Base-by-base conservation (phyloP, 2,888 invertebrate genomes). In the Notocelia uddmanniana region DNA sequence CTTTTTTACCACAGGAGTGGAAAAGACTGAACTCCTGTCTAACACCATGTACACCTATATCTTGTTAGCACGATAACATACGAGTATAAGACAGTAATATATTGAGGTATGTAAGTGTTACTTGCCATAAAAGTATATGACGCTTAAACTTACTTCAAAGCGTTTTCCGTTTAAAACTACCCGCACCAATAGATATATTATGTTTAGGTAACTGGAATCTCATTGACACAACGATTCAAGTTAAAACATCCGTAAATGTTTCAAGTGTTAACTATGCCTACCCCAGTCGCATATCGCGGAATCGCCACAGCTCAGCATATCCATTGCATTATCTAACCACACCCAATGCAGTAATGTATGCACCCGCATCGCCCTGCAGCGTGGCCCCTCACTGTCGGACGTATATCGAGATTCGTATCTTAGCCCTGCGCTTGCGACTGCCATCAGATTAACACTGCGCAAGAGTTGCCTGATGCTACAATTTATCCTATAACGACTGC, bases 331-430 rank as follows among this genome's bases (percentile, higher is more conserved):
- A 52, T 69, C 31, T 62, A 37, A 70, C 70, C 64, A 58, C 70
- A 69, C 59, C 52, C 52, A 37, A 50, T 50, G 45, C 19, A 48
- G 34, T 58, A 58, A 58, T 50, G 48, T 52, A 68, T 68, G 59
- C 52, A 60, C 68, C 68, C 70, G 58, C 58, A 70, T 63, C 21
- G 55, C 8, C 23, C 19, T n/a, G 48, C 31, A 34, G 21, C 57
- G 54, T 31, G 45, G 54, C 62, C 62, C 59, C 81, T 76, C 76
- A 73, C 77, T 76, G 75, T 76, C 79, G 78, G 79, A 77, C 79
- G 83, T 88, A 89, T 85, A 89, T 88, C 89, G 87, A 90, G 92
- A 92, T 90, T 79, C 74, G 81, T 92, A 93, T 93, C 93, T 86
- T 81, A 87, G 91, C 90, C 89, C 89, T 91, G 91, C 89, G 84